A percentile compares a stretch with the other conserved stretches of the same genome.
Conservation (phyloP, 2,797 vertebrate genomes). For the Sebastes variabilis region DNA sequence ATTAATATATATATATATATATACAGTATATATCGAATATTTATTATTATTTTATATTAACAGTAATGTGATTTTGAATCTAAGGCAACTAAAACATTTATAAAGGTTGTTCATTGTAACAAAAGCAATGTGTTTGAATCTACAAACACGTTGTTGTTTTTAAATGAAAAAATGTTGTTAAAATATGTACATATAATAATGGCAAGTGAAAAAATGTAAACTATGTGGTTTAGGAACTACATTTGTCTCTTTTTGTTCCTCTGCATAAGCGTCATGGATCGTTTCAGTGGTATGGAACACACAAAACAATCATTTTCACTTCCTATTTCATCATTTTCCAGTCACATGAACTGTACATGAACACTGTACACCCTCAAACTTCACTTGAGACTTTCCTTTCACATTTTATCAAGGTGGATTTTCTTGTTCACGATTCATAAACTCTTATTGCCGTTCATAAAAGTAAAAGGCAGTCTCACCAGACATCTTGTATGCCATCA, state of each 20-base stretch:
- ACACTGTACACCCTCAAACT: background rate
- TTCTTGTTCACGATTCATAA: background rate
- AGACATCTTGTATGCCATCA: constrained; percentile 81
- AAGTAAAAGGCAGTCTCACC: constrained; percentile 72
- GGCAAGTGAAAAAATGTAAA: background rate
- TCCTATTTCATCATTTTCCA: background rate
- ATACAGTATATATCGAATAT: no score
- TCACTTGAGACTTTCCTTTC: background rate
- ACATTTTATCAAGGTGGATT: background rate
- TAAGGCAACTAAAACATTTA: background rate
- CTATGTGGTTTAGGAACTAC: background rate
- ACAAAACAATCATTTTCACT: background rate
- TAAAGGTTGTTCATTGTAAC: background rate
- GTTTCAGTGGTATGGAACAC: background rate
- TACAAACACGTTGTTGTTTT: background rate
- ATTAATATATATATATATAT: background rate
- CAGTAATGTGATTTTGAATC: background rate
- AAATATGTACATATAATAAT: background rate
- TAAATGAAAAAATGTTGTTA: background rate
- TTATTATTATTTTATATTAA: background rate
- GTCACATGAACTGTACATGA: background rate
- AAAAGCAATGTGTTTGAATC: background rate
- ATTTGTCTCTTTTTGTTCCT: background rate
- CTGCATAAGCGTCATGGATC: background rate
- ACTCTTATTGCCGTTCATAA: background rate